Conservation (phyloP, 2,113 vertebrate genomes). For the Tupaia chinensis region DNA sequence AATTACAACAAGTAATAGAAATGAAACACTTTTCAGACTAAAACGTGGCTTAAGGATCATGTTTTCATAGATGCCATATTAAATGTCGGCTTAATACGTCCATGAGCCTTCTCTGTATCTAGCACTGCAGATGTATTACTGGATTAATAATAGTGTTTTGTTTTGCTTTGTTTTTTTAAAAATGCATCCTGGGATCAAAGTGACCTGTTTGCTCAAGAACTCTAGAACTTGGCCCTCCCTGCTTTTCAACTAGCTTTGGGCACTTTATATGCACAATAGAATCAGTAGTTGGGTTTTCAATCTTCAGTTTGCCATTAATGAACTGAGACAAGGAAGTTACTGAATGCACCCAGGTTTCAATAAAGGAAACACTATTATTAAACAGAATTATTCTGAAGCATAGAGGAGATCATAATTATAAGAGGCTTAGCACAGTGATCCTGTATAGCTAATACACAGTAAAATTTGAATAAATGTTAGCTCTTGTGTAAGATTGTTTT, state of each 20-base stretch:
- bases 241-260: background rate
- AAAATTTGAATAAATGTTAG: conserved; percentile 10
- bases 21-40: conserved; percentile 13
- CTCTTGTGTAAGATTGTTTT: background rate
- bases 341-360: background rate
- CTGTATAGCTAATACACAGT: background rate
- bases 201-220: background rate
- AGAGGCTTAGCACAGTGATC: background rate
- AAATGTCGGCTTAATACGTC: background rate
- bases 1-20: background rate
- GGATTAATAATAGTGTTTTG: background rate
- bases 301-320: background rate
- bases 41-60: background rate
- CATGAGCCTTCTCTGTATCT: background rate
- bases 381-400: conserved; percentile 1
- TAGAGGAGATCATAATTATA: conserved; percentile 25
- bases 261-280: background rate
- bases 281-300: background rate
- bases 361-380: background rate
- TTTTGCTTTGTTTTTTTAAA: no score
- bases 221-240: background rate
- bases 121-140: background rate
- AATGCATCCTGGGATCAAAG: background rate
- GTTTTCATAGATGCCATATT: background rate
- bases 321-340: background rate